Evolutionary conservation across 2,113 vertebrate genomes (phyloP).

Genomic region (Elanus axillaris): DNA sequence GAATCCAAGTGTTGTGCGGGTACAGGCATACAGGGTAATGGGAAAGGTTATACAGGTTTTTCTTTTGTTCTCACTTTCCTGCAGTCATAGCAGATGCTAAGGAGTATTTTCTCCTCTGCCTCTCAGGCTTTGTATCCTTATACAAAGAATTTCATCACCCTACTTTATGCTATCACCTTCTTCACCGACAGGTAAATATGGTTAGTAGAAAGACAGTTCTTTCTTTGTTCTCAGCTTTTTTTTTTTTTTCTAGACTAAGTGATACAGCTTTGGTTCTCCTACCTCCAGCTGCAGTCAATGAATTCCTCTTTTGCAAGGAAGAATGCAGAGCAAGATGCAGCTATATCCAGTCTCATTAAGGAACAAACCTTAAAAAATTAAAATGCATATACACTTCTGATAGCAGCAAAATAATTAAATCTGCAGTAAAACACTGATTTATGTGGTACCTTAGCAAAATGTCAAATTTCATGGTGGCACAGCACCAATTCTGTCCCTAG

Average conservation of each 20-base stretch:
- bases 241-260: not conserved
- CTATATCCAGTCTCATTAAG: not conserved
- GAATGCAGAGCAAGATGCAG: not conserved
- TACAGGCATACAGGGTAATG: not conserved
- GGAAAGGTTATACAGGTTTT: not conserved
- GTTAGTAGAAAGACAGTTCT: not conserved
- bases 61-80: not conserved
- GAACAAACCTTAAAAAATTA: not conserved
- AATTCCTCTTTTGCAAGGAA: not conserved
- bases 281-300: not conserved
- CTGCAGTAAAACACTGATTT: not conserved
- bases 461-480: not conserved
- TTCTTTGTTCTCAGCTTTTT: not conserved
- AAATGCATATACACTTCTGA: not conserved
- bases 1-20: not conserved
- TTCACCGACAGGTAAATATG: not conserved
- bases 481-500: not conserved
- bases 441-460: conserved; percentile 12
- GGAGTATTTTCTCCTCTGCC: not conserved
- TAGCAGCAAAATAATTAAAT: conserved; percentile 22
- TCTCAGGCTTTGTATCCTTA: not conserved
- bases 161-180: not conserved
- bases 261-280: not conserved
- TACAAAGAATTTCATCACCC: not conserved
- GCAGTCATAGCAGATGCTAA: not conserved